Evolutionary conservation across 2,113 vertebrate species (phyloP).

Genomic region (Capreolus pygargus): DNA sequence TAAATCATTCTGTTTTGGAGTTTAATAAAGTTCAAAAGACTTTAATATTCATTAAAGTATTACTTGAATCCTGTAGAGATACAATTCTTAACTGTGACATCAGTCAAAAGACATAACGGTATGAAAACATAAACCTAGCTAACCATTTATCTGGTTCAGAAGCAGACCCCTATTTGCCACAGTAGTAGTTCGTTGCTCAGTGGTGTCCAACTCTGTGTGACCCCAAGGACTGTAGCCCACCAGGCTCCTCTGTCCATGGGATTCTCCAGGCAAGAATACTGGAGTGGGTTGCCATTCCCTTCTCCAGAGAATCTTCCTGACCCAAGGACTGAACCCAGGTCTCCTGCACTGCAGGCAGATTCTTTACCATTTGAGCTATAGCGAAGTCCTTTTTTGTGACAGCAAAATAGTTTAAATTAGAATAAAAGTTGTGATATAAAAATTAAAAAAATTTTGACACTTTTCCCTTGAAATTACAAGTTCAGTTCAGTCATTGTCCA

Average conservation of each 20-base stretch:
- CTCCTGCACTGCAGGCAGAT: background rate
- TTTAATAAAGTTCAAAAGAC: background rate
- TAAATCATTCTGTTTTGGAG: constrained; percentile 1
- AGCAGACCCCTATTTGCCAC: background rate
- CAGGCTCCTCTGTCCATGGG: background rate
- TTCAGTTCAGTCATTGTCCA: background rate
- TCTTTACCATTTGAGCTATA: background rate
- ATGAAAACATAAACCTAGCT: background rate
- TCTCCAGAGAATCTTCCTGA: background rate
- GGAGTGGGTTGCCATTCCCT: background rate
- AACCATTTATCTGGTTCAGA: constrained; percentile 16
- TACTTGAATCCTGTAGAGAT: background rate
- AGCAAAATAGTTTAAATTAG: constrained; percentile 16
- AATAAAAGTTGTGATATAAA: background rate
- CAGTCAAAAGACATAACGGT: background rate
- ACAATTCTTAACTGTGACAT: constrained; percentile 4
- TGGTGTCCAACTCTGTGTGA: background rate
- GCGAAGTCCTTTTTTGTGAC: background rate
- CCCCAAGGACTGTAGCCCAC: background rate
- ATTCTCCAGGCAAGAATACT: background rate
- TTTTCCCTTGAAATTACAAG: constrained; percentile 18
- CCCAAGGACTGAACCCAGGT: background rate
- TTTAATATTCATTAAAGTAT: constrained; percentile 16
- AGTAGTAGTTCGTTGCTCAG: background rate
- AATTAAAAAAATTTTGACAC: constrained; percentile 15